Evolutionary conservation across 2,797 vertebrate genomes (phyloP), one percentile per base, ranked within the genome.

Genomic region (Erithacus rubecula): DNA sequence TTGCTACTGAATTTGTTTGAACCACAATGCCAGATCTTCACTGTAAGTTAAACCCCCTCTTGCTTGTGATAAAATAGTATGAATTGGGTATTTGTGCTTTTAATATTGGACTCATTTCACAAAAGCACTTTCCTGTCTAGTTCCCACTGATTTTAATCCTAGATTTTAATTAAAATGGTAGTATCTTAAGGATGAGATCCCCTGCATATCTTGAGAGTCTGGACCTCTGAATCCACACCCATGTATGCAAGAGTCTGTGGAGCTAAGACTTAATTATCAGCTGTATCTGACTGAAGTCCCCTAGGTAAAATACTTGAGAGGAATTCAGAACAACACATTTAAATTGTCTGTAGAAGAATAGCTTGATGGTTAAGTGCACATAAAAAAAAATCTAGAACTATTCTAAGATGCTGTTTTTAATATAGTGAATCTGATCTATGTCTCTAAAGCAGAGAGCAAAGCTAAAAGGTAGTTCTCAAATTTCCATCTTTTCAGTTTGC

Each of bases 141-240:
- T 37, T 94, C 72, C 65, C 37, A 47, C 70, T 84, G 77, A 72
- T 92, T 84, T 89, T 85, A 95, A 90, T 87, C 65, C 51, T 62
- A 18, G 36, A 37, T 88, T 94, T 93, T 90, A 92, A 86, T 90
- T 56, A 26, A 90, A 92, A 71, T 56, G 44, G 32, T 63, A 72
- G 23, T 60, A 39, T 85, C 75, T 72, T 69, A 76, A 71, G 47
- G 41, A 49, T 89, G 32, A 84, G 51, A 34, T 83, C 32, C 51
- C 65, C 26, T 22, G 23, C 20, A 7, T 64, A n/a, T 56, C 52
- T 53, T 22, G 0, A 49, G 60, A 81, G 36, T 47, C 58, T 87
- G 63, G 70, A 78, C 70, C 36, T 88, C 67, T 13, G 21, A 81
- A 87, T 93, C 59, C 55, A 75, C 59, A 53, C 52, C 37, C n/a